Evolutionary conservation across 1,140 invertebrate species (phyloP).

Genomic region (Cephus cinctus): DNA sequence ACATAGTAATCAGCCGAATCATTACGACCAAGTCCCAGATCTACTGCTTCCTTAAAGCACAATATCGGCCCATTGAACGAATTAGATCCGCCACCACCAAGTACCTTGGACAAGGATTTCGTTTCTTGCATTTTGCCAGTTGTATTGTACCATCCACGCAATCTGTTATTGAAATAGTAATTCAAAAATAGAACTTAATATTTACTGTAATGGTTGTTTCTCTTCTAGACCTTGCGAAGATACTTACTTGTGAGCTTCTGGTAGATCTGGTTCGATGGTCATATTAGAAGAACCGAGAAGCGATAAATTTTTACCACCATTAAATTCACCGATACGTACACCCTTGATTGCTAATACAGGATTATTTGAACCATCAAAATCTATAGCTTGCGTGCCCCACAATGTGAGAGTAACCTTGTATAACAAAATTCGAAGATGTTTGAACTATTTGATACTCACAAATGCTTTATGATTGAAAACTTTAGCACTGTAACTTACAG

Average conservation of each 20-base stretch:
- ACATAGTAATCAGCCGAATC: constrained; percentile 82
- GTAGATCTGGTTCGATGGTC: constrained; percentile 85
- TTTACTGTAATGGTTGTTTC: not conserved
- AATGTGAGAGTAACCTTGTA: constrained; percentile 66
- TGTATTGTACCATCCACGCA: constrained; percentile 89
- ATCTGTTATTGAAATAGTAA: constrained; percentile 34
- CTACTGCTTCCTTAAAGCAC: constrained; percentile 71
- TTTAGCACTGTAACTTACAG: too few species aligned
- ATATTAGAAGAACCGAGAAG: constrained; percentile 61
- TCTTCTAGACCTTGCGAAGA: not conserved
- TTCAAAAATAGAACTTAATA: constrained; percentile 2
- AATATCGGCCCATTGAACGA: constrained; percentile 54
- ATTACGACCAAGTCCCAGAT: constrained; percentile 62
- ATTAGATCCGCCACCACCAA: constrained; percentile 23
- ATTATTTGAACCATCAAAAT: constrained; percentile 73
- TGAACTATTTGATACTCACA: too few species aligned
- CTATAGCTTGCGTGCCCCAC: constrained; percentile 81
- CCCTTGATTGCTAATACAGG: constrained; percentile 85
- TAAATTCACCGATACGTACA: constrained; percentile 69
- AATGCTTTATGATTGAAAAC: too few species aligned
- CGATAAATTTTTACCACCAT: constrained; percentile 70
- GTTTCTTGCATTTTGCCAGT: constrained; percentile 64
- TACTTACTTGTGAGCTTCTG: constrained; percentile 71
- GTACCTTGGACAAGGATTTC: constrained; percentile 36
- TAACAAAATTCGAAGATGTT: constrained; percentile 20